phyloP scores from a whole-genome alignment of 1,140 invertebrate genomes.

The Papilio machaon region DNA sequence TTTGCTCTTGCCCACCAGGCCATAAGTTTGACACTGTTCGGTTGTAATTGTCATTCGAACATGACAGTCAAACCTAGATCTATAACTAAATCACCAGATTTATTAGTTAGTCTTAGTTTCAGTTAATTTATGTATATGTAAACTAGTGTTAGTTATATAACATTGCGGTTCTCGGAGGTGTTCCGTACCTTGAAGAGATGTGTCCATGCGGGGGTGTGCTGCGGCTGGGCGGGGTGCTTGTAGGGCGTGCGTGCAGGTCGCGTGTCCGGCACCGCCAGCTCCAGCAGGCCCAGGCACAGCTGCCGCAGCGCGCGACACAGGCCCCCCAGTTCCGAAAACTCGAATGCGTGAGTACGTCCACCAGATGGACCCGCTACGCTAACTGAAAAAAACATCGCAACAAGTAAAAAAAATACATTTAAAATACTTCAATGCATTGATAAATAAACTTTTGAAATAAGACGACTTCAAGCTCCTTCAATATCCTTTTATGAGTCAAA shows the following conservation, averaged over 20 bases:
- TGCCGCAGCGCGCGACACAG: conserved; percentile 88
- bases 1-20: too few species aligned
- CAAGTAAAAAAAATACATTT: conserved; percentile 5
- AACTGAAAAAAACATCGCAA: conserved; percentile 41
- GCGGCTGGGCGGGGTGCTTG: conserved; percentile 53
- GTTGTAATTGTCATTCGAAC: too few species aligned
- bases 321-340: conserved; percentile 84
- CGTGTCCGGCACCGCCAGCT: conserved; percentile 94
- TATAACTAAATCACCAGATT: too few species aligned
- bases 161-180: too few species aligned
- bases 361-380: conserved; percentile 38
- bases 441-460: too few species aligned
- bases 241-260: conserved; percentile 76
- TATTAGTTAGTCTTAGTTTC: too few species aligned
- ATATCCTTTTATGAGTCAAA: too few species aligned
- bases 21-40: too few species aligned
- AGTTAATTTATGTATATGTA: too few species aligned
- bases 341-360: conserved; percentile 83
- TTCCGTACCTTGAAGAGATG: conserved; percentile 84
- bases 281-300: conserved; percentile 93
- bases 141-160: too few species aligned
- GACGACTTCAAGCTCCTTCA: too few species aligned
- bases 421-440: background rate
- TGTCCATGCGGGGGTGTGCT: conserved; percentile 81
- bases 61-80: too few species aligned